Evolutionary conservation across 2,113 vertebrate species (phyloP).

Genomic region (Syrmaticus mikado): DNA sequence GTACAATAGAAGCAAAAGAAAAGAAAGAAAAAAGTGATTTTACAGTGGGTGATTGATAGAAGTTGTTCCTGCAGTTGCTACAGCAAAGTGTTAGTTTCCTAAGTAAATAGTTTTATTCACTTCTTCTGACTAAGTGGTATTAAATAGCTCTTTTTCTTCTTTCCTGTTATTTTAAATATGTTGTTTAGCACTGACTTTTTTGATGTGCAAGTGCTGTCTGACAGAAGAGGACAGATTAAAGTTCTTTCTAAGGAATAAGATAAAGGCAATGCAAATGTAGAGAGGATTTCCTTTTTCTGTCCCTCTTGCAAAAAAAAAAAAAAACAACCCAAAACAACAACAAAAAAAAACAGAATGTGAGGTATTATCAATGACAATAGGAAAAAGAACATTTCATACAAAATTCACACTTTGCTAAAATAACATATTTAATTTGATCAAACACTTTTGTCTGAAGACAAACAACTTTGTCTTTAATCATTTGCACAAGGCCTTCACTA

Average conservation of each 20-base stretch:
- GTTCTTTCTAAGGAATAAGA: background rate
- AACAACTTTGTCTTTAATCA: background rate
- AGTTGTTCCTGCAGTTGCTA: background rate
- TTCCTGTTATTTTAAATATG: background rate
- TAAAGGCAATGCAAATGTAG: background rate
- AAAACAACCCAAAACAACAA: background rate
- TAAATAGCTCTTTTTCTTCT: background rate
- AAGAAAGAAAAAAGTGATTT: background rate
- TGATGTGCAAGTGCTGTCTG: background rate
- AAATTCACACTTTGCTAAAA: background rate
- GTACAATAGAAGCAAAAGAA: background rate
- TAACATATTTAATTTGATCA: background rate
- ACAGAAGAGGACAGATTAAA: background rate
- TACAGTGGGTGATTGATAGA: background rate
- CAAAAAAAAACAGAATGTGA: background rate
- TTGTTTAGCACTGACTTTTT: background rate
- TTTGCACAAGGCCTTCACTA: background rate
- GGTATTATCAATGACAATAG: background rate
- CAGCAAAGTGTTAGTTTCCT: background rate
- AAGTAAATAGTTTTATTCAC: background rate
- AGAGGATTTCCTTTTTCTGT: background rate
- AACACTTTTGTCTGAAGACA: background rate
- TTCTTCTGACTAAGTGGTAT: background rate
- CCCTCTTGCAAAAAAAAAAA: background rate
- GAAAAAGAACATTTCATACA: background rate